Conservation (phyloP, 2,888 invertebrate genomes). For the Cryptocephalus moraei region DNA sequence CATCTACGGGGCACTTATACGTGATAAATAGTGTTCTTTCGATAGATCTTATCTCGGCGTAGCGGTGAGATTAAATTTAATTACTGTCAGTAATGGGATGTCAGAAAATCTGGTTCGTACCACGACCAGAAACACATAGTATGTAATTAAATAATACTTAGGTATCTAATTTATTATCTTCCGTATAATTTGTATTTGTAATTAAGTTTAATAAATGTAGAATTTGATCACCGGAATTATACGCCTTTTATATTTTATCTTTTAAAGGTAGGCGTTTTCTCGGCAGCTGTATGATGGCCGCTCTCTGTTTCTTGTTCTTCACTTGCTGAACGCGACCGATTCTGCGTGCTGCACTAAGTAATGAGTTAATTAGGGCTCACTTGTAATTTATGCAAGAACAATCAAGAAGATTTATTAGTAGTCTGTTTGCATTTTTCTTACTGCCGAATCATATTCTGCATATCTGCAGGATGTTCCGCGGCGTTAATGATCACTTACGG, state of each 20-base stretch:
- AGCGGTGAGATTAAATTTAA: conserved; percentile 26
- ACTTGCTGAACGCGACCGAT: too few species aligned
- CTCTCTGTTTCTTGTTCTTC: too few species aligned
- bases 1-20: too few species aligned
- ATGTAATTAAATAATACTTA: conserved; percentile 39
- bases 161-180: conserved; percentile 38
- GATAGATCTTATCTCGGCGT: background rate
- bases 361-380: background rate
- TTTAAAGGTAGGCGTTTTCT: conserved; percentile 9
- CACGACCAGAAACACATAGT: conserved; percentile 11
- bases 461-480: too few species aligned
- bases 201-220: conserved; percentile 30
- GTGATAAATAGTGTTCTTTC: background rate
- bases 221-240: conserved; percentile 24
- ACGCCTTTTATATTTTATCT: conserved; percentile 23
- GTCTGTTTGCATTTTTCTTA: too few species aligned
- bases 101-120: conserved; percentile 21
- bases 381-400: conserved; percentile 17
- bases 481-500: too few species aligned
- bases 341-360: too few species aligned
- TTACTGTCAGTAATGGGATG: conserved; percentile 26
- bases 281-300: background rate
- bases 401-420: conserved; percentile 8
- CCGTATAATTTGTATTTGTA: conserved; percentile 36
- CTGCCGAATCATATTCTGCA: too few species aligned